Percentiles rank a stretch among this genome's conserved stretches.
Evolutionary conservation across 2,113 vertebrate species (phyloP).

Genomic region (Phylloscopus trochiloides): DNA sequence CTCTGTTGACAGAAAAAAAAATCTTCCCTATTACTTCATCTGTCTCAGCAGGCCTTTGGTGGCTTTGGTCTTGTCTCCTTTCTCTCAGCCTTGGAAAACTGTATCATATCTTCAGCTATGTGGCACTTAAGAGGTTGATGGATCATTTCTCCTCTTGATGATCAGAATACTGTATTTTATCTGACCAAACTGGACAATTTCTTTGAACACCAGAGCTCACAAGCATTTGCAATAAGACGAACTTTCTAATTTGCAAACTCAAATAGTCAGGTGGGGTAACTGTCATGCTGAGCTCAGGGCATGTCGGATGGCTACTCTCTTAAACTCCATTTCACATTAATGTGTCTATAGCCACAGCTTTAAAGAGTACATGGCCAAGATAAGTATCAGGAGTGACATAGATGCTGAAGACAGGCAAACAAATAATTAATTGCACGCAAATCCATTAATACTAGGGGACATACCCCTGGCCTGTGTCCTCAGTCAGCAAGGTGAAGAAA

Average conservation of each 20-base stretch:
- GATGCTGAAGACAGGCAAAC: not conserved
- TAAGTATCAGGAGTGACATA: not conserved
- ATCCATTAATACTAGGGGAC: not conserved
- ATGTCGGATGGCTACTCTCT: not conserved
- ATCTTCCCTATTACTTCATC: not conserved
- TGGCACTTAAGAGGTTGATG: not conserved
- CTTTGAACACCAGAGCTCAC: not conserved
- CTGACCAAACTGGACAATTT: not conserved
- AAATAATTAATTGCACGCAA: not conserved
- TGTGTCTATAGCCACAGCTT: not conserved
- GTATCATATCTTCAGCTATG: not conserved
- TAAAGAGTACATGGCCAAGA: not conserved
- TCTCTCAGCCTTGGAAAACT: not conserved
- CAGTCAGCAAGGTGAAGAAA: not conserved
- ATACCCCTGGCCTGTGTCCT: not conserved
- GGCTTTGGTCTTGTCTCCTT: not conserved
- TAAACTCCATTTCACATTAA: not conserved
- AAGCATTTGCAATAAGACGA: not conserved
- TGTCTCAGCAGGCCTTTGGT: not conserved
- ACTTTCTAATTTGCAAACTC: not conserved
- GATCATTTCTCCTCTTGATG: not conserved
- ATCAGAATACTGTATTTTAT: not conserved
- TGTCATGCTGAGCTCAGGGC: not conserved
- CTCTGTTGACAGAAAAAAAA: not conserved
- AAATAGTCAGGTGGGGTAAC: not conserved